Conservation (phyloP, 2,888 invertebrate genomes). For the Chesias legatella region DNA sequence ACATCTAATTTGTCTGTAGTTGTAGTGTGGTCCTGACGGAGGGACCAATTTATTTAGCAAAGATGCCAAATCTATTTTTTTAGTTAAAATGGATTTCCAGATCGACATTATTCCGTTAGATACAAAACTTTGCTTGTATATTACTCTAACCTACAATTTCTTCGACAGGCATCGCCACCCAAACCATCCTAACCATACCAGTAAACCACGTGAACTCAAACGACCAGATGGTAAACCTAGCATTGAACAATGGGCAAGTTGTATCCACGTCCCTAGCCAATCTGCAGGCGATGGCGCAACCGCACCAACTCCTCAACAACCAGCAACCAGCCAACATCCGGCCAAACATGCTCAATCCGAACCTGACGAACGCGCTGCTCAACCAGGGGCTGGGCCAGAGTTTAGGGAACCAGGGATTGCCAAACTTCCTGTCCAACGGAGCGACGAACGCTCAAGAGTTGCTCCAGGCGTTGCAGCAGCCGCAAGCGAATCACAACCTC, state of each 20-base stretch:
- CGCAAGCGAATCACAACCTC: constrained; percentile 72
- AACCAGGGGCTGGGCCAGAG: constrained; percentile 68
- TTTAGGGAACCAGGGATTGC: constrained; percentile 84
- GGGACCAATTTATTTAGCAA: no score
- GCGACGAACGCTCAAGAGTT: constrained; percentile 86
- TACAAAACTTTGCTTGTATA: no score
- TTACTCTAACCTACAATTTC: constrained; percentile 6
- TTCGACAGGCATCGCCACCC: constrained; percentile 91
- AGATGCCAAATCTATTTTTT: no score
- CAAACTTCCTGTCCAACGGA: constrained; percentile 87
- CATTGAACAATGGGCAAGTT: constrained; percentile 91
- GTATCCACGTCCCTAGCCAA: constrained; percentile 91
- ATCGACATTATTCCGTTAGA: no score
- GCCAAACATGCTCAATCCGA: constrained; percentile 80
- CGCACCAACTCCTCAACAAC: constrained; percentile 83
- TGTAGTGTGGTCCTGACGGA: no score
- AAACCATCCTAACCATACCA: constrained; percentile 97
- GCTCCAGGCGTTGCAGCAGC: constrained; percentile 82
- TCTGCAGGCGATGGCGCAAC: constrained; percentile 87
- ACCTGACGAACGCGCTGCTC: constrained; percentile 84
- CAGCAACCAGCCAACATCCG: constrained; percentile 68
- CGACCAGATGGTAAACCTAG: constrained; percentile 88
- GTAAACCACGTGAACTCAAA: constrained; percentile 92
- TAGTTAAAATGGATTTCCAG: no score
- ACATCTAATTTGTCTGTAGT: no score